Percentiles rank a stretch among this genome's conserved stretches.
These are phyloP conservation scores for Anomalospiza imberbis DNA, from an alignment of 2,797 vertebrate genomes.

Conservation along the genomic window DNA sequence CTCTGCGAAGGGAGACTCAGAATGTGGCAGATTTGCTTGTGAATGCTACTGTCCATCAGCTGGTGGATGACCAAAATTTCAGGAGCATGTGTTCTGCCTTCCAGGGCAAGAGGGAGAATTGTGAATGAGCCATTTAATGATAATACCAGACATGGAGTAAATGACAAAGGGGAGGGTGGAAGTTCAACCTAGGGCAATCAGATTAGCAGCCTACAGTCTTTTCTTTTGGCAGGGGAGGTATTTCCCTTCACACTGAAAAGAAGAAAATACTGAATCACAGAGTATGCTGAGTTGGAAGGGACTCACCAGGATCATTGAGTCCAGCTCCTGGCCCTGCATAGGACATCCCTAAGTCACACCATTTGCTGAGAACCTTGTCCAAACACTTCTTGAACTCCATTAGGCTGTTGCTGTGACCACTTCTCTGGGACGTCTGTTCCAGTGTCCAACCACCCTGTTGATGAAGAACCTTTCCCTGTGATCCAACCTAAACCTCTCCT, in stretches of 20 bases:
- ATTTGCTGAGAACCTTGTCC: not conserved
- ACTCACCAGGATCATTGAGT: not conserved
- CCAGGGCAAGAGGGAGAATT: not conserved
- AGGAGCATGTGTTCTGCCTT: not conserved
- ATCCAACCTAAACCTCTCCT: not conserved
- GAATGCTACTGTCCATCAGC: not conserved
- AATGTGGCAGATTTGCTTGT: not conserved
- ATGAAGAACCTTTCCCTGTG: not conserved
- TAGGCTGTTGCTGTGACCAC: not conserved
- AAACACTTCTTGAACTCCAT: not conserved
- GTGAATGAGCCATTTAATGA: not conserved
- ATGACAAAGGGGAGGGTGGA: not conserved
- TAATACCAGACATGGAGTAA: not conserved
- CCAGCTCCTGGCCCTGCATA: not conserved
- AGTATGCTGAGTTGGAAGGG: not conserved
- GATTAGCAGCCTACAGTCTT: not conserved
- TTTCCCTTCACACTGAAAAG: not conserved
- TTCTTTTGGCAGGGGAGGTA: not conserved
- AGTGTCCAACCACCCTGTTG: not conserved
- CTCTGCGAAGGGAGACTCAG: not conserved
- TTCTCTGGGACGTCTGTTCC: not conserved
- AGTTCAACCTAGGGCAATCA: not conserved
- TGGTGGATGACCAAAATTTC: not conserved
- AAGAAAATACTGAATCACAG: not conserved
- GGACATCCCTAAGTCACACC: not conserved